Evolutionary conservation across 2,888 invertebrate species (phyloP).

Genomic region (Tetheella fluctuosa): DNA sequence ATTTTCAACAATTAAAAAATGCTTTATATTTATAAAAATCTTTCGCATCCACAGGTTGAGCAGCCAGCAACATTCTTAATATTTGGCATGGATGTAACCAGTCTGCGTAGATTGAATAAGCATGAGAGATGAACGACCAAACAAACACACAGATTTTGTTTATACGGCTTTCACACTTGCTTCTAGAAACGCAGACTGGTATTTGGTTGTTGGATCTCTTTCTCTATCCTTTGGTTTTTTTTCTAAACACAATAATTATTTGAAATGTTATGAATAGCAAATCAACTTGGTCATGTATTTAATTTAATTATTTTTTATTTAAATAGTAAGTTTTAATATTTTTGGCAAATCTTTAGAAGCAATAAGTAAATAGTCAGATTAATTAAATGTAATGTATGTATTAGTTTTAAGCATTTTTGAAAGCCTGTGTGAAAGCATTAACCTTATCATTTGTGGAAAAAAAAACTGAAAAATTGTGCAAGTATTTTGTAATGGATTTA

Average conservation of each 20-base stretch:
- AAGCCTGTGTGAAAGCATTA: background rate
- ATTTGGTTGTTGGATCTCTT: background rate
- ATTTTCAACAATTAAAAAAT: too few species aligned
- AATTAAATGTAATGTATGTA: too few species aligned
- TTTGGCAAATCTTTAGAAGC: too few species aligned
- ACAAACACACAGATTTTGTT: conserved; percentile 13
- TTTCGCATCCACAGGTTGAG: conserved; percentile 59
- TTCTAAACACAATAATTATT: too few species aligned
- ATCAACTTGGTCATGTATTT: too few species aligned
- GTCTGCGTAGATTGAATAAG: conserved; percentile 67
- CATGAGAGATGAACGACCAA: conserved; percentile 50
- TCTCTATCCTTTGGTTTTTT: background rate
- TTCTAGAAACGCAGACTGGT: background rate
- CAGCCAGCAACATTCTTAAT: conserved; percentile 60
- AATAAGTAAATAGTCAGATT: too few species aligned
- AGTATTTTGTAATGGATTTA: background rate
- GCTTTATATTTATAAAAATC: too few species aligned
- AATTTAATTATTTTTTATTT: too few species aligned
- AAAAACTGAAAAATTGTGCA: conserved; percentile 9
- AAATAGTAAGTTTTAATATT: too few species aligned
- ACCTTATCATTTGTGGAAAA: background rate
- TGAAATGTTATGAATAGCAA: too few species aligned
- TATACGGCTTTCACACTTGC: conserved; percentile 13
- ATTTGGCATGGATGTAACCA: conserved; percentile 74
- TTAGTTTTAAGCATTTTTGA: background rate